Conservation (phyloP, 2,113 vertebrate species). For the Oreochromis aureus region DNA sequence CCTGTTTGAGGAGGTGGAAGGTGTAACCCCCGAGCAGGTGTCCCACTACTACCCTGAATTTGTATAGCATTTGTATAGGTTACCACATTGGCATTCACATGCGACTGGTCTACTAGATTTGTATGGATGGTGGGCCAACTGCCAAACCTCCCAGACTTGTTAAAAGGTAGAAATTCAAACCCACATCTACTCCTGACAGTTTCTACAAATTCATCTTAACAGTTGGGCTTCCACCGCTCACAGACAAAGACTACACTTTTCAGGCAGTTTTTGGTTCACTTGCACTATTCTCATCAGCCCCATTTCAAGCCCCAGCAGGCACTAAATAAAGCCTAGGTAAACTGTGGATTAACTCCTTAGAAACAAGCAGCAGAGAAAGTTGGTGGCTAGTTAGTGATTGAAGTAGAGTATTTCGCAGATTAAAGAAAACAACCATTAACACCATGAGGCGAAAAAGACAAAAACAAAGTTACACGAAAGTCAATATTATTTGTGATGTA, state of each 20-base stretch:
- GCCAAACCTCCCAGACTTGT: neutral
- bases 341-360: neutral
- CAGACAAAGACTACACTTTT: fast-evolving
- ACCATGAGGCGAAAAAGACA: neutral
- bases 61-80: neutral
- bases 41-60: neutral
- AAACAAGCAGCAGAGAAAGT: neutral
- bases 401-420: neutral
- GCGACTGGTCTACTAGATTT: neutral
- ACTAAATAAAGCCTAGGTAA: neutral
- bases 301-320: neutral
- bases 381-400: neutral
- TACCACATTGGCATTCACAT: neutral
- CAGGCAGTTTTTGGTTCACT: neutral
- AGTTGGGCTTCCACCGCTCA: neutral
- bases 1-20: neutral
- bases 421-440: neutral
- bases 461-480: too few relatives aligned
- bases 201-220: neutral
- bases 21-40: neutral
- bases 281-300: neutral
- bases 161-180: fast-evolving
- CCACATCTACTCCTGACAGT: neutral
- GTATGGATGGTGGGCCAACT: neutral
- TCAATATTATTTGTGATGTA: neutral